Base-by-base conservation (phyloP, 1,140 invertebrate species). In the Coenobita brevimanus region DNA sequence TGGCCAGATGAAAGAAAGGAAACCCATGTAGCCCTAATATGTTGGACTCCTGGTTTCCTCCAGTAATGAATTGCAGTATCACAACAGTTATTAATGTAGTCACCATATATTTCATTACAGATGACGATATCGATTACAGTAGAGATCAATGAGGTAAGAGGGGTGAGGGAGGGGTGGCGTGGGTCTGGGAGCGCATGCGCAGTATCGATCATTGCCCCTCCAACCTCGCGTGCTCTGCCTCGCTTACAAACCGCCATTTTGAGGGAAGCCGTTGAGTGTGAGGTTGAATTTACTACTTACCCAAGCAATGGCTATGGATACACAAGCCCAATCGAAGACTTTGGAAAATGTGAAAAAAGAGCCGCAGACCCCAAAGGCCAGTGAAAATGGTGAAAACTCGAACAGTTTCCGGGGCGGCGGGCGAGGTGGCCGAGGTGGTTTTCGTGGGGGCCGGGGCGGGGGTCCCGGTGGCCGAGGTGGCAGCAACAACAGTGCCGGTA, bases 371-470 rank as follows among this genome's bases (percentile, higher is more conserved):
- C 88, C 82, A 2, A 89, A 89, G 46, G 36, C 88, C 13, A 89
- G 62, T 79, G 88, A 89, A 41, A 89, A 89, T 71, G 64, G 88
- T 43, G 82, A 85, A 30, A 82, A 71, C 33, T 80, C 67, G 30
- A 67, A 69, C 30, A 85, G 75, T 60, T 89, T 89, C 86, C 85
- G 91, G 27, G 90, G 91, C 57, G 92, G 92, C 62, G 92, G 93
- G 54, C 91, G 92, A 82, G 90, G 92, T 78, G 92, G 92, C 67
- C 91, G 92, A 57, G 92, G 93, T 2, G 92, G 92, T 8, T 89
- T 88, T 73, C 85, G 89, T 41, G 91, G 91, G 50, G 91, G 92
- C 27, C 91, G 92, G 83, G 90, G 91, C 73, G 89, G 91, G 21
- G 90, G 92, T 36, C 54, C 41, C 24, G 91, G 91, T 21, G 79